These are phyloP conservation scores for Rousettus leschenaultii DNA, from an alignment of 2,113 vertebrate genomes.

Conservation along the genomic window DNA sequence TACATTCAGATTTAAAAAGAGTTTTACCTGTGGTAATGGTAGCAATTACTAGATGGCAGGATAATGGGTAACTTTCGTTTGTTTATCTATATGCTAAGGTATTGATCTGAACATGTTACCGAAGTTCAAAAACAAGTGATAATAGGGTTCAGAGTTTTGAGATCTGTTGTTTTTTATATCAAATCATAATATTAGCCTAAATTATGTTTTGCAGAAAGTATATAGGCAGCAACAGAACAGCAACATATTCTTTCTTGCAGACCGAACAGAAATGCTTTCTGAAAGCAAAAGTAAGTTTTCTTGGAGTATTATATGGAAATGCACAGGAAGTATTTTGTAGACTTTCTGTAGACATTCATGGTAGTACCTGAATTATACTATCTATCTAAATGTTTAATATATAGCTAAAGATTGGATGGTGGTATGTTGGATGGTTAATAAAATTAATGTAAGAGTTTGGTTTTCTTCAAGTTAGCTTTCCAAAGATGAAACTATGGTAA, in stretches of 20 bases:
- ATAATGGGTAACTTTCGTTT: background rate
- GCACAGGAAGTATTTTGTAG: background rate
- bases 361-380: background rate
- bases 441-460: background rate
- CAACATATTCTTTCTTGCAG: constrained; percentile 93
- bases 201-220: constrained; percentile 88
- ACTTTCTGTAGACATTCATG: background rate
- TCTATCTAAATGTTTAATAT: background rate
- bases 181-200: constrained; percentile 10
- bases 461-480: constrained; percentile 20
- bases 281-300: constrained; percentile 90
- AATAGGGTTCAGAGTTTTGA: background rate
- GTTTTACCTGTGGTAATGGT: background rate
- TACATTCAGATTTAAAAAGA: background rate
- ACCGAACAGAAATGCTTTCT: constrained; percentile 87
- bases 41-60: background rate
- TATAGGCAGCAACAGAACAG: constrained; percentile 95
- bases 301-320: background rate
- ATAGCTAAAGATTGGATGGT: background rate
- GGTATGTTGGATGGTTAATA: background rate
- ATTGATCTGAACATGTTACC: background rate
- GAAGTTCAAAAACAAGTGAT: background rate
- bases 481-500: background rate
- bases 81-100: background rate
- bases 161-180: background rate